Percentiles rank a stretch among this genome's conserved stretches.
These are phyloP conservation scores for Eleutherodactylus coqui DNA, from an alignment of 2,797 vertebrate species.

Conservation along the genomic window DNA sequence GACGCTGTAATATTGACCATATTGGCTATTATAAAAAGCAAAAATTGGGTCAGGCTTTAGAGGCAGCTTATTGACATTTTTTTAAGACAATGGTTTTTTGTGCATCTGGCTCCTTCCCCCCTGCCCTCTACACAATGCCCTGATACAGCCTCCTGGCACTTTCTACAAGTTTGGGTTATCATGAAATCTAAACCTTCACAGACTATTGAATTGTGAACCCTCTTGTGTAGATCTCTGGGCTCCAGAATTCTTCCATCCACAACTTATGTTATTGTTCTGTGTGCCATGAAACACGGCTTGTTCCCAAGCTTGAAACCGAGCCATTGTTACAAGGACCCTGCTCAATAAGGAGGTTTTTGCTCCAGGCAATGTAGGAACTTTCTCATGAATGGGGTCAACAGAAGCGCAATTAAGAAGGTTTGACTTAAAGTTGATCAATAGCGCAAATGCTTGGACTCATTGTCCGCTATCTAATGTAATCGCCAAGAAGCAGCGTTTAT, in stretches of 20 bases:
- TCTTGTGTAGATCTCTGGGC: slow-evolving; percentile 19
- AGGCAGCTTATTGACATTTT: neutral
- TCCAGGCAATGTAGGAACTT: slow-evolving; percentile 50
- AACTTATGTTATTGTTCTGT: slow-evolving; percentile 55
- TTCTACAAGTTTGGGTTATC: slow-evolving; percentile 21
- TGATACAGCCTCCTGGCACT: slow-evolving; percentile 24
- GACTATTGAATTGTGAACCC: slow-evolving; percentile 37
- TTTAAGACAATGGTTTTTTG: slow-evolving; percentile 7
- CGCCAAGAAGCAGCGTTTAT: slow-evolving; percentile 15
- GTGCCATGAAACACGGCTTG: slow-evolving; percentile 59
- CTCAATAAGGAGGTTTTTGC: slow-evolving; percentile 48
- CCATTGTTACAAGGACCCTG: slow-evolving; percentile 45
- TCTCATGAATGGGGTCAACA: slow-evolving; percentile 60
- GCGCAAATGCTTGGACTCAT: slow-evolving; percentile 49
- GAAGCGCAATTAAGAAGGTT: slow-evolving; percentile 53
- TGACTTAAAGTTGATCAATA: slow-evolving; percentile 47
- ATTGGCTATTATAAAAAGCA: neutral
- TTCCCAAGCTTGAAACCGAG: slow-evolving; percentile 47
- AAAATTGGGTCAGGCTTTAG: neutral
- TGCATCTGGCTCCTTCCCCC: neutral
- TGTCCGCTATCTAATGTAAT: slow-evolving; percentile 55
- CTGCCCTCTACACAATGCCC: neutral
- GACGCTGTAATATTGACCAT: neutral
- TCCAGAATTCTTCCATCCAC: slow-evolving; percentile 42
- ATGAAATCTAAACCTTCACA: slow-evolving; percentile 34